Conservation (phyloP, 1,140 invertebrate genomes). For the Drosophila tropicalis region DNA sequence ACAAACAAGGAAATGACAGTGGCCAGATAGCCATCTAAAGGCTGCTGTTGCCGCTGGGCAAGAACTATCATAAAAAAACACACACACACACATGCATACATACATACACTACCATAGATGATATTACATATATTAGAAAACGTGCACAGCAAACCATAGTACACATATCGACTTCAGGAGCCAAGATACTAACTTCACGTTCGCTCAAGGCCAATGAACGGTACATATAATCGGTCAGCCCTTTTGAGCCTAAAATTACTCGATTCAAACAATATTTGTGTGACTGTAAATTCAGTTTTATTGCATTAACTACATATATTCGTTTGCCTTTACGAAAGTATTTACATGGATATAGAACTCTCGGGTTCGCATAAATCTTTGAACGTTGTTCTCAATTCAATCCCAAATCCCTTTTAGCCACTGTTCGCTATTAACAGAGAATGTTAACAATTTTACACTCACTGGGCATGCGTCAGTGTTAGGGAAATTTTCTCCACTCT, state of each 20-base stretch:
- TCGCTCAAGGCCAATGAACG: not conserved
- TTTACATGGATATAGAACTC: not conserved
- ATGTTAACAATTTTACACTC: not conserved
- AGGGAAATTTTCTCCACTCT: slow-evolving; percentile 10
- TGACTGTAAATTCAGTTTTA: not conserved
- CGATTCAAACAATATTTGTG: not conserved
- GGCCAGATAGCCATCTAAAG: slow-evolving; percentile 53
- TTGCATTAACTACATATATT: not conserved
- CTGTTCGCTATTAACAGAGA: slow-evolving; percentile 27
- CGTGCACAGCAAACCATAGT: not conserved
- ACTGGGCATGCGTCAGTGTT: slow-evolving; percentile 4
- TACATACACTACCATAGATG: not conserved
- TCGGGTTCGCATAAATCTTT: not conserved
- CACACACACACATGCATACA: slow-evolving; percentile 10
- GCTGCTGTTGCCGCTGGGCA: slow-evolving; percentile 30
- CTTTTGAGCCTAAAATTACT: not conserved
- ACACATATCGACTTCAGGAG: not conserved
- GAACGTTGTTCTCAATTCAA: not conserved
- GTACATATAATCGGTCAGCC: not conserved
- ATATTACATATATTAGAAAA: slow-evolving; percentile 3
- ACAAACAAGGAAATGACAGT: slow-evolving; percentile 62
- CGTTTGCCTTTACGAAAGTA: not conserved
- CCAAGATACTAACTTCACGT: not conserved
- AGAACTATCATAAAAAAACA: slow-evolving; percentile 27
- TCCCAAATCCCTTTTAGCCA: not conserved